These are phyloP conservation scores for Chamaea fasciata DNA, from an alignment of 2,113 vertebrate species.

Conservation along the genomic window DNA sequence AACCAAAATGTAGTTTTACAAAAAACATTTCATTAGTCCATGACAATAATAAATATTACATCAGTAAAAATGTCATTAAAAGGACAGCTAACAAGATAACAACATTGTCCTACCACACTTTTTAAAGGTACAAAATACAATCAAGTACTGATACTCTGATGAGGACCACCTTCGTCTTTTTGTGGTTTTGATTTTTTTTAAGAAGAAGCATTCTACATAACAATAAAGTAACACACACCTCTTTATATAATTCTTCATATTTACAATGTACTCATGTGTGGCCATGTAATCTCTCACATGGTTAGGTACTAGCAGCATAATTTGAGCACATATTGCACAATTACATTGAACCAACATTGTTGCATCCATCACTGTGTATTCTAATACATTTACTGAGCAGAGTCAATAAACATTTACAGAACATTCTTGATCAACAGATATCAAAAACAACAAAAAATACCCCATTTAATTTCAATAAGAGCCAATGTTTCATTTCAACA, in stretches of 20 bases:
- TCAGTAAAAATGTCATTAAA: slow-evolving; percentile 1
- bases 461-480: slow-evolving; percentile 44
- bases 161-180: background rate
- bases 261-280: slow-evolving; percentile 58
- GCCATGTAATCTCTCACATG: background rate
- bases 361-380: slow-evolving; percentile 22
- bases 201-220: background rate
- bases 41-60: background rate
- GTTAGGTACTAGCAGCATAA: slow-evolving; percentile 31
- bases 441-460: slow-evolving; percentile 33
- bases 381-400: slow-evolving; percentile 26
- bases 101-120: background rate
- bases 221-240: background rate
- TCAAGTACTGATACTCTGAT: background rate
- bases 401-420: slow-evolving; percentile 45
- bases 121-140: background rate
- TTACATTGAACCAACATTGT: slow-evolving; percentile 24
- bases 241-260: slow-evolving; percentile 40
- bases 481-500: slow-evolving; percentile 27
- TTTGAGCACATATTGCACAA: slow-evolving; percentile 44
- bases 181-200: background rate
- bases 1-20: background rate
- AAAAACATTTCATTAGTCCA: background rate
- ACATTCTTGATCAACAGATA: slow-evolving; percentile 19
- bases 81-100: background rate